Base-by-base conservation (phyloP, 2,888 invertebrate genomes). In the Entomobrya proxima region DNA sequence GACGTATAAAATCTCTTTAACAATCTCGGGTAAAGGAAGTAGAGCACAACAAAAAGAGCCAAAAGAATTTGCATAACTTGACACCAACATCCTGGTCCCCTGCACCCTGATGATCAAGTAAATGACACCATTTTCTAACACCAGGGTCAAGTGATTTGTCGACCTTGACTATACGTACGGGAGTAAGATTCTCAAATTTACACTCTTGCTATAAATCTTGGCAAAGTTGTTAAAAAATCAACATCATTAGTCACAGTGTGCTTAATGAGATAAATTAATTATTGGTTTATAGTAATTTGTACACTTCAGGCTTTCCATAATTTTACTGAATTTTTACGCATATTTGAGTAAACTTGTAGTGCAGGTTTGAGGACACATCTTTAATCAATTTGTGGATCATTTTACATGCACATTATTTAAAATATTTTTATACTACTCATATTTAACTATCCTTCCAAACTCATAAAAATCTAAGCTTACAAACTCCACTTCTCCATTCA, bases 211-310 rank as follows among this genome's bases (percentile, higher is more conserved):
- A 64, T 64, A 30, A 27, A 50, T 55, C 40, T 77, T 77, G 77
- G 77, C 77, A 77, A 61, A 58, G 77, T 61, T 40, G 40, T 55
- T 40, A n/a, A 37, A 18, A 21, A 77, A 77, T 61, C 77, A 77
- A 40, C 77, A 61, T 77, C 58, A 77, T 77, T 58, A 77, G 24
- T 77, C 44, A 52, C 61, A 32, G 24, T 32, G 27, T 1, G 37
- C 61, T 11, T 58, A 77, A 58, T 58, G 40, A 27, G 40, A 40
- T 40, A 58, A 72, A 77, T 77, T 77, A 77, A 77, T 77, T 58
- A 61, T n/a, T 52, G 24, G 24, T 21, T 21, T 52, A 11, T 24
- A 52, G 52, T 11, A 21, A 52, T n/a, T n/a, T n/a, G 21, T 52
- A 4, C 24, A 15, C 15, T 52, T 52, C 3, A 9, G 18, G 52